These are phyloP conservation scores for Dascillus cervinus DNA, from an alignment of 2,888 invertebrate genomes.

Conservation along the genomic window DNA sequence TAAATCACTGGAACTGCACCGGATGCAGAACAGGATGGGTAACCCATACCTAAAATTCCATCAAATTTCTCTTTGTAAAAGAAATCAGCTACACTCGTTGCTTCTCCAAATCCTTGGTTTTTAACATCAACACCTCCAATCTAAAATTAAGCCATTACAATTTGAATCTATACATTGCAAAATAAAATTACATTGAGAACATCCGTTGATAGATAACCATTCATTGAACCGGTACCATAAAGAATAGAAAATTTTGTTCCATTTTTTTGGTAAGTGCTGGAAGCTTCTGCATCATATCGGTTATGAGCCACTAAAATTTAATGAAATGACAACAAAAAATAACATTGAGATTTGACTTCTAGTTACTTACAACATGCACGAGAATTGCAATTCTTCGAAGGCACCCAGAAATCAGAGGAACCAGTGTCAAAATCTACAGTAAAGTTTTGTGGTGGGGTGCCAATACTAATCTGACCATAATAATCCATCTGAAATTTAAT, in stretches of 20 bases:
- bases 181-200: conserved; percentile 65
- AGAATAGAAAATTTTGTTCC: conserved; percentile 88
- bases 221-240: conserved; percentile 94
- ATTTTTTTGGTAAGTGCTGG: conserved; percentile 74
- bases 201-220: conserved; percentile 92
- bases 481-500: conserved; percentile 72
- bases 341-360: conserved; percentile 40
- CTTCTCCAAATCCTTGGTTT: conserved; percentile 92
- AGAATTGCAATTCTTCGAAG: conserved; percentile 92
- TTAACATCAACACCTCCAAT: conserved; percentile 63
- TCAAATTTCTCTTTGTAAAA: conserved; percentile 99
- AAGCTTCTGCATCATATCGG: conserved; percentile 87
- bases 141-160: conserved; percentile 6
- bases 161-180: background rate
- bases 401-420: conserved; percentile 98
- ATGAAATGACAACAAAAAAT: conserved; percentile 5
- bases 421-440: conserved; percentile 98
- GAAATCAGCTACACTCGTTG: conserved; percentile 88
- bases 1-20: conserved; percentile 86
- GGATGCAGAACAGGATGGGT: conserved; percentile 82
- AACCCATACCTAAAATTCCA: conserved; percentile 93
- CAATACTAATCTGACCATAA: conserved; percentile 87
- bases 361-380: conserved; percentile 90
- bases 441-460: conserved; percentile 86
- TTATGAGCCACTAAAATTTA: conserved; percentile 74